Conservation (phyloP, 2,797 vertebrate genomes). For the Crocidura indochinensis region DNA sequence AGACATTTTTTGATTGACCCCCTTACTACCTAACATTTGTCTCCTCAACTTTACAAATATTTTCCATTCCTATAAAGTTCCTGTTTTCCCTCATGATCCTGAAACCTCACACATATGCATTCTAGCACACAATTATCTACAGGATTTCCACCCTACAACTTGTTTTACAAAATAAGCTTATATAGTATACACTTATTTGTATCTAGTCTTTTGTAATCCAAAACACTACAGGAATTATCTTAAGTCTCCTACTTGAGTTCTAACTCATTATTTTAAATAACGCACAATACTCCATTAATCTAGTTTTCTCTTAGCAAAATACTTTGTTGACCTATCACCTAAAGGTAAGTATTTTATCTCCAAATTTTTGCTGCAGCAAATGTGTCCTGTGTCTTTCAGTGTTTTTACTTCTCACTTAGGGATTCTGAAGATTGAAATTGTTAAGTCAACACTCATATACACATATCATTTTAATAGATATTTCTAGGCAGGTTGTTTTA, state of each 20-base stretch:
- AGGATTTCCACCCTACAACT: neutral
- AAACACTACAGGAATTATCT: neutral
- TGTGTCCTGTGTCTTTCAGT: neutral
- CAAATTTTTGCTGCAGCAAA: conserved; percentile 33
- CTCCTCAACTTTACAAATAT: neutral
- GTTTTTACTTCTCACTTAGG: neutral
- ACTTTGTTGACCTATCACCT: neutral
- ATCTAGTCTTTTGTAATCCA: conserved; percentile 44
- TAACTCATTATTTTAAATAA: neutral
- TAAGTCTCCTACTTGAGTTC: neutral
- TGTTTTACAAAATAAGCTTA: conserved; percentile 4
- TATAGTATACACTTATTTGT: neutral
- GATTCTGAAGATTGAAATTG: neutral
- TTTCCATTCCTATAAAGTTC: neutral
- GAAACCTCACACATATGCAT: neutral
- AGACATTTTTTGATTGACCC: neutral
- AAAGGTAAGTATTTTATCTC: conserved; percentile 23
- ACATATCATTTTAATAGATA: conserved; percentile 62
- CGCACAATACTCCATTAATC: neutral
- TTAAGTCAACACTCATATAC: neutral
- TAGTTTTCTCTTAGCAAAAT: neutral
- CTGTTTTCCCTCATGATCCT: neutral
- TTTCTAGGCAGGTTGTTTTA: conserved; percentile 63
- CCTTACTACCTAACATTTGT: neutral
- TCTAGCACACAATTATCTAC: neutral